Evolutionary conservation across 2,113 vertebrate genomes (phyloP).

Genomic region (Murina feae): DNA sequence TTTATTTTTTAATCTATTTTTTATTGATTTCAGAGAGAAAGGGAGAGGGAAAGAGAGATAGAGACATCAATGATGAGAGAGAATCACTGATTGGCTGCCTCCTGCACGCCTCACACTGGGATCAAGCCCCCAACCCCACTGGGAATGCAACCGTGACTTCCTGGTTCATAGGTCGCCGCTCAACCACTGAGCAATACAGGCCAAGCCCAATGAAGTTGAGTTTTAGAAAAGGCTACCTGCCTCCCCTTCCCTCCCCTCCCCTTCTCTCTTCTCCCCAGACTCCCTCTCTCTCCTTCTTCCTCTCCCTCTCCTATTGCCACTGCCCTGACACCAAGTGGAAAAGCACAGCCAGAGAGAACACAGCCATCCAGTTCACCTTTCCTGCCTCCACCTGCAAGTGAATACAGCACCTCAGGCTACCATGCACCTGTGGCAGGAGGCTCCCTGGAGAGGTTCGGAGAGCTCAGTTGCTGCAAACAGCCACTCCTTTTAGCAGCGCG

Average conservation of each 20-base stretch:
- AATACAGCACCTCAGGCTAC: neutral
- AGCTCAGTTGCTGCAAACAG: neutral
- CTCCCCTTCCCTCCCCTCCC: rapidly evolving
- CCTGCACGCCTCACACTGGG: too few species aligned
- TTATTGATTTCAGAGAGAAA: too few species aligned
- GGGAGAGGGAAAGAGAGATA: too few species aligned
- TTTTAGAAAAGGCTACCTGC: neutral
- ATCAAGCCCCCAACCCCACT: too few species aligned
- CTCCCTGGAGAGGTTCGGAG: neutral
- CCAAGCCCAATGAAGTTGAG: neutral
- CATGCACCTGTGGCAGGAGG: neutral
- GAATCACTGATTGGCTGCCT: too few species aligned
- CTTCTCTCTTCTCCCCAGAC: too few species aligned
- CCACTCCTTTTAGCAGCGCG: neutral
- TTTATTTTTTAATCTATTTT: too few species aligned
- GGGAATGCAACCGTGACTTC: too few species aligned
- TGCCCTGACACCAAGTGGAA: neutral
- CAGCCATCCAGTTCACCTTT: neutral
- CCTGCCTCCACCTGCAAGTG: neutral
- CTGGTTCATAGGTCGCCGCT: too few species aligned
- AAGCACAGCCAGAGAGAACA: neutral
- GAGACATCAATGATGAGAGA: too few species aligned
- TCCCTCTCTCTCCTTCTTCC: rapidly evolving
- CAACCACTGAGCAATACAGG: too few species aligned
- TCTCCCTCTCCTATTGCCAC: neutral